phyloP scores from a whole-genome alignment of 37 sponge, comb jelly and placozoan genomes.

The Chondrilla cf. caribensis region DNA sequence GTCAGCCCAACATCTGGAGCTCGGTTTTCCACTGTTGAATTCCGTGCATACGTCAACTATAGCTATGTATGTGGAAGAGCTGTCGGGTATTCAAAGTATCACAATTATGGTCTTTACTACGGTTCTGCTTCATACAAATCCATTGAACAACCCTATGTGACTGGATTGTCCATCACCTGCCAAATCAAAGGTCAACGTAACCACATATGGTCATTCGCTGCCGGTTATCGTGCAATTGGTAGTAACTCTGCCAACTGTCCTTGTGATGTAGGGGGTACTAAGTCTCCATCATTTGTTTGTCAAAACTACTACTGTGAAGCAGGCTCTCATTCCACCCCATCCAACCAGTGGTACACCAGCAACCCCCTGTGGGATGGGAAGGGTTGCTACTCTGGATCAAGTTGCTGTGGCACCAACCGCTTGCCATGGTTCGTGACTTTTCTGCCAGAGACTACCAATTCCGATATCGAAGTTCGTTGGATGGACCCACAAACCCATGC shows the following conservation, averaged over 20 bases:
- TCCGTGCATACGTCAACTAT: background rate
- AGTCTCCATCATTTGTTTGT: slow-evolving; percentile 12
- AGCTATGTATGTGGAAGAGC: slow-evolving; percentile 5
- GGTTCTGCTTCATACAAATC: background rate
- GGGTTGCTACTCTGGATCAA: background rate
- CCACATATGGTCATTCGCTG: slow-evolving; percentile 15
- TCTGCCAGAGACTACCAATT: background rate
- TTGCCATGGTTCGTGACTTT: background rate
- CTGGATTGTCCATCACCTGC: background rate
- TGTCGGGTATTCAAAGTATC: slow-evolving; percentile 5
- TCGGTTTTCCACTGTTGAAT: background rate
- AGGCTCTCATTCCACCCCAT: background rate
- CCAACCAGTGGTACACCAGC: background rate
- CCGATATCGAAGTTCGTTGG: slow-evolving; percentile 15
- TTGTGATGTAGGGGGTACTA: background rate
- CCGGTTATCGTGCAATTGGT: background rate
- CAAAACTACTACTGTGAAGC: background rate
- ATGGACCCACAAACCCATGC: no score
- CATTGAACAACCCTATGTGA: background rate
- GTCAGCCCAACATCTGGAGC: no score
- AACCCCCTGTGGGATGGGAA: slow-evolving; percentile 1
- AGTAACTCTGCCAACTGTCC: slow-evolving; percentile 10
- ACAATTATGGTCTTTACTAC: no score
- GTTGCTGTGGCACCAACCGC: background rate
- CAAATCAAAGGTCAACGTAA: background rate